Conservation (phyloP, 2,113 vertebrate species). For the Thomomys bottae region DNA sequence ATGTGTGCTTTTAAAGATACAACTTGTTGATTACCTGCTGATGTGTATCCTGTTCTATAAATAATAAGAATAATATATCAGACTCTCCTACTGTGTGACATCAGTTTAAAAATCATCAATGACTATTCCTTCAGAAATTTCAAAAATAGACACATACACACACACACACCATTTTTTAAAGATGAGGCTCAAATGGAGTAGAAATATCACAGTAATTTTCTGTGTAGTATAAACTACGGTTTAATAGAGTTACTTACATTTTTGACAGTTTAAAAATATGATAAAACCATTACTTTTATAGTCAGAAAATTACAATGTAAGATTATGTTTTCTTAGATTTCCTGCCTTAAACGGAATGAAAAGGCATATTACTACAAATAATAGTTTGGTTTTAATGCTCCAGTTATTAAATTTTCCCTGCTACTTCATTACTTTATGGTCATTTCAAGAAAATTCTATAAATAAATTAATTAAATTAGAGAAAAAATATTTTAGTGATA, state of each 20-base stretch:
- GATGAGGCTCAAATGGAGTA: neutral
- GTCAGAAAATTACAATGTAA: neutral
- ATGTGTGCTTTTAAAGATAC: neutral
- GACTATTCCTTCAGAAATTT: neutral
- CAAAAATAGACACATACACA: neutral
- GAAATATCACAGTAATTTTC: neutral
- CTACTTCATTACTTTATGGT: neutral
- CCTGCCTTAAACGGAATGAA: neutral
- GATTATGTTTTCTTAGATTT: neutral
- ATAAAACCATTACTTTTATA: neutral
- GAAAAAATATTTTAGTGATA: neutral
- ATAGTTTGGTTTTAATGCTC: neutral
- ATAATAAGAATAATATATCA: neutral
- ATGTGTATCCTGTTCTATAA: neutral
- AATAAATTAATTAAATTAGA: slow-evolving; percentile 24
- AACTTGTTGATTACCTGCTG: neutral
- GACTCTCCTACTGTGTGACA: neutral
- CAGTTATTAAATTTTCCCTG: neutral
- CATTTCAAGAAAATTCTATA: neutral
- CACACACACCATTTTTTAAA: neutral
- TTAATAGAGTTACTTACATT: neutral
- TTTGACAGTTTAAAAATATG: slow-evolving; percentile 23
- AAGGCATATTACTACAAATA: neutral
- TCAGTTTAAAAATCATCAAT: neutral
- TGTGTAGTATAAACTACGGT: neutral